Base-by-base conservation (phyloP, 53 echinoderm and acorn worm genomes). In the Luidia sarsii region DNA sequence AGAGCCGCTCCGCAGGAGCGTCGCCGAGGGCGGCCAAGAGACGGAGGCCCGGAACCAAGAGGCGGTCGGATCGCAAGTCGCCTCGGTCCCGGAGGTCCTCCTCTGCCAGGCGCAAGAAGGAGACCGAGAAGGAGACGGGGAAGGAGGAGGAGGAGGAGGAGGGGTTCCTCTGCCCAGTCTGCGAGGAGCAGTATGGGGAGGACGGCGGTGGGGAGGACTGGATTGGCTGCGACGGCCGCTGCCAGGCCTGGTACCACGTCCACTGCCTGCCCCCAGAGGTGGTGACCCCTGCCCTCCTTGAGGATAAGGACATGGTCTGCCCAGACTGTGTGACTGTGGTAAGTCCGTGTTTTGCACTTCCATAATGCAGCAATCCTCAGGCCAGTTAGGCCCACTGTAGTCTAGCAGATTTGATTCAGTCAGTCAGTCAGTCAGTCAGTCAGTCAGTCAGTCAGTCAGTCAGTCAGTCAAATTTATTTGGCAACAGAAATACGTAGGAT, bases 241-340 rank as follows among this genome's bases (percentile, higher is more conserved):
- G 77, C 39, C 77, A 77, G 48, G 28, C 60, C 19, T 77, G 77
- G 77, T 77, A 60, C 61, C 77, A 77, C 14, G 48, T 77, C 77
- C 41, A 59, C 48, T 77, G 77, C 61, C 77, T 77, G 59, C 77
- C 77, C n/a, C 77, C 77, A 18, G 77, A 77, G 48, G 60, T 77
- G 1, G 77, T 77, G 48, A 77, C 77, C 19, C 77, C 77, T 43
- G 77, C 77, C 18, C 46, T 77, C 19, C 61, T 77, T 0, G 77
- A 77, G 48, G 77, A 77, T 46, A 77, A 77, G 13, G 77, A 77
- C 45, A 60, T 77, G 77, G 46, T 77, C 61, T 77, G 77, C 22
- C 77, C 77, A 60, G 30, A 77, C 14, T 77, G 77, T 57, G 18
- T 24, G n/a, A n/a, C n/a, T n/a, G 61, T 30, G 30, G 28, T 32